Percentiles rank a stretch among this genome's conserved stretches.
These are phyloP conservation scores for Cichlasoma orientale DNA, from an alignment of 2,797 vertebrate genomes.

Conservation along the genomic window DNA sequence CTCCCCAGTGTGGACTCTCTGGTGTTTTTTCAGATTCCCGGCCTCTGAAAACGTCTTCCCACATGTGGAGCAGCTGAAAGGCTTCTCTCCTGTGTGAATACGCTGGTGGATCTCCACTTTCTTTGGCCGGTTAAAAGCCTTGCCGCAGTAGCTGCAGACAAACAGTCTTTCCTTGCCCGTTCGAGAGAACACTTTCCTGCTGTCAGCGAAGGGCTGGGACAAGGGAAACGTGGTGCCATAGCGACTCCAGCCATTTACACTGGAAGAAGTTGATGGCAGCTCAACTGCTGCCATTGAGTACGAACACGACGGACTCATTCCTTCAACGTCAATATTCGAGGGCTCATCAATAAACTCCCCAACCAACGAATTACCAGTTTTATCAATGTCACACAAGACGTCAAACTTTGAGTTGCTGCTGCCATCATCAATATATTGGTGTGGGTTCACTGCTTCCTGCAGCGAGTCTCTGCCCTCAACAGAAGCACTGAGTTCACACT, in stretches of 20 bases:
- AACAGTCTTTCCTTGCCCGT: constrained; percentile 83
- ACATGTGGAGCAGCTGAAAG: constrained; percentile 83
- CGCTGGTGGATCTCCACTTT: constrained; percentile 88
- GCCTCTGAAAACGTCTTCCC: constrained; percentile 84
- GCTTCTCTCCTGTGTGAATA: constrained; percentile 84
- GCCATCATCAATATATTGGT: constrained; percentile 17
- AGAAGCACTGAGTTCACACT: constrained; percentile 67
- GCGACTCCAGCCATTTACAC: constrained; percentile 51
- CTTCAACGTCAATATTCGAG: constrained; percentile 17
- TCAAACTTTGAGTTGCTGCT: constrained; percentile 50
- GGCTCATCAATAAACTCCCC: constrained; percentile 59
- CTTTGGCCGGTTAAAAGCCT: constrained; percentile 87
- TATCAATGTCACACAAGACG: constrained; percentile 57
- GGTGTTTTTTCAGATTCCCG: constrained; percentile 84
- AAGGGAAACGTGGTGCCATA: constrained; percentile 2
- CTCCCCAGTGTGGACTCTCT: constrained; percentile 84
- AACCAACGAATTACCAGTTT: constrained; percentile 46
- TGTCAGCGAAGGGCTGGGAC: neutral
- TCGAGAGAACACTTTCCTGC: constrained; percentile 68
- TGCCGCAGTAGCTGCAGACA: constrained; percentile 86
- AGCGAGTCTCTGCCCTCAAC: constrained; percentile 38
- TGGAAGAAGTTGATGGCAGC: constrained; percentile 62
- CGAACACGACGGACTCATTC: constrained; percentile 53
- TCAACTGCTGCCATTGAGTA: constrained; percentile 49
- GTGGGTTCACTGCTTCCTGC: constrained; percentile 40